Base-by-base conservation (phyloP, 2,113 vertebrate species). In the Strix aluco region DNA sequence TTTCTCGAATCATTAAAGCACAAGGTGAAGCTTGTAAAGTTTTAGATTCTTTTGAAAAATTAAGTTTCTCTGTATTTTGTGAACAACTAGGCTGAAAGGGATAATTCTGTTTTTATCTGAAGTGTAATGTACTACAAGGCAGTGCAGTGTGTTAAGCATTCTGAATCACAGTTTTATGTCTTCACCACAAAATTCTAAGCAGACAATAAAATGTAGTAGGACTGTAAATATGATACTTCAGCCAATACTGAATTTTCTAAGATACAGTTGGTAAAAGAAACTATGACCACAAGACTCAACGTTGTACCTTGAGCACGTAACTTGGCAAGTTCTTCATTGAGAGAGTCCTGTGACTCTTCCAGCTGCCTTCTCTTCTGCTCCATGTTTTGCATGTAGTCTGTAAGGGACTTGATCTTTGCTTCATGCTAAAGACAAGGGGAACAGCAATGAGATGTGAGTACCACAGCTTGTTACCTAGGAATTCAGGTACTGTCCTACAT, bases 321-420 rank as follows among this genome's bases (percentile, higher is more conserved):
- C 77, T 98, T 99, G 86, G 98, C 98, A 75, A 99, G 98, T 70
- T 99, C 99, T 89, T 99, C 99, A 0, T 97, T 99, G 67, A 99
- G 98, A 1, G 98, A 98, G 75, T 99, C 99, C 95, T 99, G 99
- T 36, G 98, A 98, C 96, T 99, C 98, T 90, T 99, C 99, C 97
- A 99, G 98, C 91, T 99, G 99, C 82, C 99, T 98, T 96, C 98
- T 98, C 98, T 99, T 99, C 97, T 99, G 99, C 91, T 99, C 99
- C 98, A 99, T 98, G 89, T 99, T 99, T 96, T 99, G 99, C 99
- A 99, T 99, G 97, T 99, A 99, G 97, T 99, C 99, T 1, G 99
- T 99, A 92, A 99, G 98, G 86, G 99, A 99, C 88, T 98, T 99
- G 96, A 99, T 99, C 98, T 99, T 99, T 46, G 99, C 99, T 94